These are phyloP conservation scores for Paragorgia papillata DNA, from an alignment of 92 coral and sea anemone species.

Conservation along the genomic window DNA sequence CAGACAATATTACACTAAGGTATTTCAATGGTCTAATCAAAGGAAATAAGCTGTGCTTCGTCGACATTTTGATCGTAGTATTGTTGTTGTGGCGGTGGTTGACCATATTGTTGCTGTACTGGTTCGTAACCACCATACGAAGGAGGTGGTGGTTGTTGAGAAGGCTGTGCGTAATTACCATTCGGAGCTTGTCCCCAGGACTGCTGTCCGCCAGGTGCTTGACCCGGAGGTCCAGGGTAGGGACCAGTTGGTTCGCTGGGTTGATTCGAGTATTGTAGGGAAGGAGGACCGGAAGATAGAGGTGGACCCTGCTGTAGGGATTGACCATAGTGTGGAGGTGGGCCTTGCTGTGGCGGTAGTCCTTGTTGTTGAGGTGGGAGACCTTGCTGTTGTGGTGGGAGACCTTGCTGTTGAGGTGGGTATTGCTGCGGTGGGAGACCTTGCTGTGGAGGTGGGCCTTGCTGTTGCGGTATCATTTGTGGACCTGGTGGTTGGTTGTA, in stretches of 20 bases:
- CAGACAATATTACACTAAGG: background rate
- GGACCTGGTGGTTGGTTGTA: slow-evolving; percentile 37
- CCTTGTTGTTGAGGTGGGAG: slow-evolving; percentile 60
- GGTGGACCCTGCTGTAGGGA: slow-evolving; percentile 38
- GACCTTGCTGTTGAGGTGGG: slow-evolving; percentile 41
- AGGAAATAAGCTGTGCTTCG: slow-evolving; percentile 87
- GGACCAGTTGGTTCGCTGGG: slow-evolving; percentile 13
- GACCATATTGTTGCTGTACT: slow-evolving; percentile 51
- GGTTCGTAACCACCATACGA: slow-evolving; percentile 36
- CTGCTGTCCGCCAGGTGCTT: slow-evolving; percentile 41
- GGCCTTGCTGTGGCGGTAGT: slow-evolving; percentile 58
- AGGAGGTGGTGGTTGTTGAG: slow-evolving; percentile 36
- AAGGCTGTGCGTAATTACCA: slow-evolving; percentile 30
- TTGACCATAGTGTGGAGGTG: slow-evolving; percentile 48
- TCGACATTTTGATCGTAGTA: slow-evolving; percentile 80
- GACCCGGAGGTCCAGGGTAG: slow-evolving; percentile 6
- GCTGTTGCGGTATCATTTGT: slow-evolving; percentile 60
- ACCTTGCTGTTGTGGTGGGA: slow-evolving; percentile 34
- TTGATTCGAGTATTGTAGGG: slow-evolving; percentile 27
- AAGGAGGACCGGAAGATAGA: slow-evolving; percentile 8
- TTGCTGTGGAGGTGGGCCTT: slow-evolving; percentile 56
- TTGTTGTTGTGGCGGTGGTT: slow-evolving; percentile 64
- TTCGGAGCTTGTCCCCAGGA: slow-evolving; percentile 44
- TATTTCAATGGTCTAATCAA: slow-evolving; percentile 56
- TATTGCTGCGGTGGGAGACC: slow-evolving; percentile 31